Conservation (phyloP, 2,888 invertebrate species). For the Temnothorax ravouxi region DNA sequence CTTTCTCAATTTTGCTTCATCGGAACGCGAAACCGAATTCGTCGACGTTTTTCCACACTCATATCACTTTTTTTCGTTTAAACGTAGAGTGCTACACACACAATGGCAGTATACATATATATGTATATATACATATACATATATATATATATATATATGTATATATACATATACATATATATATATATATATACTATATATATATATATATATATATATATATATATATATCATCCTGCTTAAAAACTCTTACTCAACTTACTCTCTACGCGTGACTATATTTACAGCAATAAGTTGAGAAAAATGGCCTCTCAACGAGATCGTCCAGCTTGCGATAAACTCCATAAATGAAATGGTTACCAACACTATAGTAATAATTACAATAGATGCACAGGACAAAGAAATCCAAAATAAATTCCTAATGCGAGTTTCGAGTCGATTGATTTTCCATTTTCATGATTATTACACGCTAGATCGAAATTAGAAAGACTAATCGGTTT, state of each 20-base stretch:
- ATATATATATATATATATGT: constrained; percentile 65
- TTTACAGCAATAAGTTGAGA: constrained; percentile 81
- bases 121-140: constrained; percentile 59
- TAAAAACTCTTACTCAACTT: constrained; percentile 80
- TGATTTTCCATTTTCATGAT: constrained; percentile 21
- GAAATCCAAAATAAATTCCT: constrained; percentile 2
- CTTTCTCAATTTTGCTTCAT: constrained; percentile 8
- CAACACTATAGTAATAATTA: constrained; percentile 34
- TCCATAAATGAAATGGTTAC: constrained; percentile 28
- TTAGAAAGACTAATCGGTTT: constrained; percentile 17
- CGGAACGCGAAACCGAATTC: constrained; percentile 74
- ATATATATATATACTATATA: too few species aligned
- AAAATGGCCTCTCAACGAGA: constrained; percentile 81
- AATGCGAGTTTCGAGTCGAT: constrained; percentile 1
- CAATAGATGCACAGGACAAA: constrained; percentile 22
- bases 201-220: constrained; percentile 42
- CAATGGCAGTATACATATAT: constrained; percentile 79
- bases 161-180: constrained; percentile 36
- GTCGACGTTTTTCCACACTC: constrained; percentile 71
- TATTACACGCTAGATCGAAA: neutral
- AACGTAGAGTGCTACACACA: constrained; percentile 82
- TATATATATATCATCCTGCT: constrained; percentile 79
- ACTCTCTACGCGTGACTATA: constrained; percentile 80
- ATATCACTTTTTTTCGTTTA: constrained; percentile 78
- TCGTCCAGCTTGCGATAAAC: constrained; percentile 75